These are phyloP conservation scores for Diprion similis DNA, from an alignment of 1,140 invertebrate genomes.

Conservation along the genomic window DNA sequence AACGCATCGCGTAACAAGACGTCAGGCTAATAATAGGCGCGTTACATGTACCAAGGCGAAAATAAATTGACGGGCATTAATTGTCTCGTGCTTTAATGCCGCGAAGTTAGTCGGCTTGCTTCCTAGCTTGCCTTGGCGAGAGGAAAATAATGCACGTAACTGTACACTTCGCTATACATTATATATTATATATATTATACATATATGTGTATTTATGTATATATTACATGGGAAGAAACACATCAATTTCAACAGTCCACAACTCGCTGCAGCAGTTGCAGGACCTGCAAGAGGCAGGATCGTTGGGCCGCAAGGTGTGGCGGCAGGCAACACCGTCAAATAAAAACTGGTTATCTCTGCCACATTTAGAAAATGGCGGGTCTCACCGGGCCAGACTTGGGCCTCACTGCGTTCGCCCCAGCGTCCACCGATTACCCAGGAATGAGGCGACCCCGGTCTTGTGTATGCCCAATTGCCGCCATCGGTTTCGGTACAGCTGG, in stretches of 20 bases:
- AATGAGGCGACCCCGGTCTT: constrained; percentile 62
- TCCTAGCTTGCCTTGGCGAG: not conserved
- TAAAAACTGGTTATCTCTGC: constrained; percentile 25
- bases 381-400: not conserved
- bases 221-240: not conserved
- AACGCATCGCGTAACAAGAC: constrained; percentile 44
- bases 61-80: constrained; percentile 41
- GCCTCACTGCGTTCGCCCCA: no score
- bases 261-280: no score
- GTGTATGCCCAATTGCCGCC: constrained; percentile 13
- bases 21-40: constrained; percentile 50
- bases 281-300: no score
- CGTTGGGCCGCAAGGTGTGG: not conserved
- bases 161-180: not conserved
- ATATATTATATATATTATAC: constrained; percentile 24
- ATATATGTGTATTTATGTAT: constrained; percentile 9
- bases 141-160: no score
- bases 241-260: no score
- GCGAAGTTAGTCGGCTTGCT: not conserved
- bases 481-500: no score
- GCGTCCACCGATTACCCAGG: constrained; percentile 54
- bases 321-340: constrained; percentile 23
- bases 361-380: constrained; percentile 56
- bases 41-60: constrained; percentile 25
- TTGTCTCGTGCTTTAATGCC: constrained; percentile 23